Evolutionary conservation across 2,797 vertebrate species (phyloP).

Genomic region (Alectoris magna): DNA sequence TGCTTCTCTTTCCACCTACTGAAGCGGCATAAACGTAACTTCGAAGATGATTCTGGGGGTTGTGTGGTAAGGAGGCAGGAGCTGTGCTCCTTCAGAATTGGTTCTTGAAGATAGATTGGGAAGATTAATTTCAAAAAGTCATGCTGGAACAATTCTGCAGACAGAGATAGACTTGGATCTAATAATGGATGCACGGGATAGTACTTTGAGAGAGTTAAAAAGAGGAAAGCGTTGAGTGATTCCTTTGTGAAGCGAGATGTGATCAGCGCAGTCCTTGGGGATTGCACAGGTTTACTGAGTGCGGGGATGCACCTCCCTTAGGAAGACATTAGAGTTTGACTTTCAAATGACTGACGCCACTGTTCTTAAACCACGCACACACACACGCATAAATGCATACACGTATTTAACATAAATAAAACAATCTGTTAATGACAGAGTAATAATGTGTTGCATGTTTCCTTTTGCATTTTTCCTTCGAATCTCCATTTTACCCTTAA

Average conservation of each 20-base stretch:
- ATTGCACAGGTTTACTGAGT: neutral
- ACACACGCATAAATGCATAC: neutral
- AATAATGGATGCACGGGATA: constrained; percentile 39
- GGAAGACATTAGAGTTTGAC: neutral
- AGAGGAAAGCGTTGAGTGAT: constrained; percentile 26
- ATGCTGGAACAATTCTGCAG: constrained; percentile 24
- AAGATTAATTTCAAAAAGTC: constrained; percentile 44
- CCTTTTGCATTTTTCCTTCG: neutral
- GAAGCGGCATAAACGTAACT: constrained; percentile 1
- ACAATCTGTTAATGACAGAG: neutral
- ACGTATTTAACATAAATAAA: neutral
- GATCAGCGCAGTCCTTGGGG: constrained; percentile 8
- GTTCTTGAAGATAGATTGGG: constrained; percentile 37
- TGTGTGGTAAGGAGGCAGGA: neutral
- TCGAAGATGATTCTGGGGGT: neutral
- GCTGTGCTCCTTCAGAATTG: neutral
- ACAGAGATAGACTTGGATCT: constrained; percentile 1
- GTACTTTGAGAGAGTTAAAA: constrained; percentile 37
- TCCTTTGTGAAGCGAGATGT: neutral
- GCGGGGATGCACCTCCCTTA: neutral
- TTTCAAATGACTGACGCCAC: neutral
- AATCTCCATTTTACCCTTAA: neutral
- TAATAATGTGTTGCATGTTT: neutral
- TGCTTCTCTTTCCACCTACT: neutral
- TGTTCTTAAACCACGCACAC: neutral